Conservation (phyloP, 2,797 vertebrate species). For the Hippocampus kuda region DNA sequence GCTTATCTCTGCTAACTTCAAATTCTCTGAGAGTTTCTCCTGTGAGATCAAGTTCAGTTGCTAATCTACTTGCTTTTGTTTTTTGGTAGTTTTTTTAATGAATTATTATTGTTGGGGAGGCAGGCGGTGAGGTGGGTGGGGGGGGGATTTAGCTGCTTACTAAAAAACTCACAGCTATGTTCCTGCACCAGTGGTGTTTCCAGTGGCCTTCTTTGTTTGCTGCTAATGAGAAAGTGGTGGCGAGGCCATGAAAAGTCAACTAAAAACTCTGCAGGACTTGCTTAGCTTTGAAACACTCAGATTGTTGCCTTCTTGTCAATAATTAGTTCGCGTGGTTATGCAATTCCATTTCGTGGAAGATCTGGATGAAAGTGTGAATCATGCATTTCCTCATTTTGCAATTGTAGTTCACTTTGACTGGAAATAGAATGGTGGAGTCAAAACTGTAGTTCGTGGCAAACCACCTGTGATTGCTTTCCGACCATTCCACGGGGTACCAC, state of each 20-base stretch:
- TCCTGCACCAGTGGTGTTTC: conserved; percentile 37
- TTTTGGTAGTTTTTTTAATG: conserved; percentile 3
- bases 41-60: conserved; percentile 61
- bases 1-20: conserved; percentile 67
- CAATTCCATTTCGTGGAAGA: neutral
- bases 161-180: conserved; percentile 40
- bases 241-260: conserved; percentile 35
- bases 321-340: conserved; percentile 19
- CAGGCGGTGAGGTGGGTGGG: conserved; percentile 2
- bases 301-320: conserved; percentile 17
- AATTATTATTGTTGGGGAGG: conserved; percentile 30
- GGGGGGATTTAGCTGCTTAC: conserved; percentile 44
- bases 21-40: conserved; percentile 61
- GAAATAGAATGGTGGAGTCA: neutral
- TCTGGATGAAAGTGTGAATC: neutral
- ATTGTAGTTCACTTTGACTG: neutral
- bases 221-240: conserved; percentile 51
- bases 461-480: neutral
- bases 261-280: conserved; percentile 30
- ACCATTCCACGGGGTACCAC: too few species aligned
- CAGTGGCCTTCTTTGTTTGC: conserved; percentile 47
- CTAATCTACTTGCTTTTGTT: conserved; percentile 52
- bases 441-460: too few species aligned
- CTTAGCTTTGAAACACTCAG: conserved; percentile 32
- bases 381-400: neutral